Conservation (phyloP, 1,140 invertebrate genomes). For the Cyphomyrmex costatus region DNA sequence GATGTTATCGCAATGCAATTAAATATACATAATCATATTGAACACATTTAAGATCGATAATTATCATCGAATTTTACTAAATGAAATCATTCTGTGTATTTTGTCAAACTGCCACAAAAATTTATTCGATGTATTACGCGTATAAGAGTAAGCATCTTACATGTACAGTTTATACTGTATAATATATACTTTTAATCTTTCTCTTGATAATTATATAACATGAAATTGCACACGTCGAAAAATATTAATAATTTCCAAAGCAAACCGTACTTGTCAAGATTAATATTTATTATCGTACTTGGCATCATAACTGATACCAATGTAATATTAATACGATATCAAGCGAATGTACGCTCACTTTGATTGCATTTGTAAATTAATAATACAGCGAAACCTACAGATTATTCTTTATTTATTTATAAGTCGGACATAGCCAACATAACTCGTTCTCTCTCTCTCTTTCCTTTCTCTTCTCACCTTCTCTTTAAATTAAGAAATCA, state of each 20-base stretch:
- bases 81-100: slow-evolving; percentile 16
- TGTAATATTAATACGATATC: slow-evolving; percentile 32
- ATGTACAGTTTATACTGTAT: neutral
- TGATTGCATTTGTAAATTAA: slow-evolving; percentile 31
- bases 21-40: slow-evolving; percentile 5
- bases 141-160: no score
- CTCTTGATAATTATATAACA: neutral
- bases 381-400: neutral
- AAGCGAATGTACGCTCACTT: neutral
- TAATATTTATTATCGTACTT: slow-evolving; percentile 8
- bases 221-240: neutral
- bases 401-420: slow-evolving; percentile 15
- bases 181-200: slow-evolving; percentile 5
- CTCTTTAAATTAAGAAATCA: slow-evolving; percentile 4
- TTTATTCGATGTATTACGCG: neutral
- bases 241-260: slow-evolving; percentile 42
- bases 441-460: neutral
- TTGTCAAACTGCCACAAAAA: slow-evolving; percentile 35
- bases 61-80: neutral
- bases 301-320: slow-evolving; percentile 4
- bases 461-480: neutral
- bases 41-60: slow-evolving; percentile 6
- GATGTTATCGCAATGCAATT: slow-evolving; percentile 29
- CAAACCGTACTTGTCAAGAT: neutral
- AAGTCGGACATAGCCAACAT: neutral